phyloP scores from a whole-genome alignment of 2,888 invertebrate genomes.

The Zygogramma bicolorata region DNA sequence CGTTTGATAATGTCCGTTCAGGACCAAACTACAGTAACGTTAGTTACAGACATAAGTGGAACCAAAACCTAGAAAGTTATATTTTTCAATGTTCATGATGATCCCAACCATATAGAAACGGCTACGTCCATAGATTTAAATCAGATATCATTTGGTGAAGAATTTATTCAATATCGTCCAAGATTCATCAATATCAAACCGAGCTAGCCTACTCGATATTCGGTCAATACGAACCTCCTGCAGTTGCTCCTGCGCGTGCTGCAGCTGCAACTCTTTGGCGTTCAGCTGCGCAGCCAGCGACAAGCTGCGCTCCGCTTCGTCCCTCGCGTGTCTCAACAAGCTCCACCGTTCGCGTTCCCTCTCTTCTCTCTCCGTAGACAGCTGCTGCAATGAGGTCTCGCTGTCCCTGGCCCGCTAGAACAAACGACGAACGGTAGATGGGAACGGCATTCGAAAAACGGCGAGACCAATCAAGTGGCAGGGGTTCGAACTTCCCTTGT shows the following conservation, averaged over 20 bases:
- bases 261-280: slow-evolving; percentile 86
- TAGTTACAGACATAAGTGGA: no score
- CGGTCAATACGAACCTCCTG: slow-evolving; percentile 73
- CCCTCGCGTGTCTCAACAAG: slow-evolving; percentile 86
- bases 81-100: no score
- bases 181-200: no score
- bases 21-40: no score
- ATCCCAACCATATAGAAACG: no score
- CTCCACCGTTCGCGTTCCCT: slow-evolving; percentile 91
- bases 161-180: no score
- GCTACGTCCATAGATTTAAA: no score
- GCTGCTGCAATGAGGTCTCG: slow-evolving; percentile 76
- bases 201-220: background rate
- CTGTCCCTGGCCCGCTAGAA: slow-evolving; percentile 82
- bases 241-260: slow-evolving; percentile 87
- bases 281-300: slow-evolving; percentile 89
- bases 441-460: slow-evolving; percentile 24
- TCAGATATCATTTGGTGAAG: no score
- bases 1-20: no score
- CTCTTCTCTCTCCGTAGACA: slow-evolving; percentile 75
- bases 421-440: slow-evolving; percentile 55
- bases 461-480: no score
- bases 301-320: slow-evolving; percentile 89
- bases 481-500: no score
- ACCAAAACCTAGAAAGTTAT: no score